Conservation (phyloP, 2,113 vertebrate species). For the Sula dactylatra region DNA sequence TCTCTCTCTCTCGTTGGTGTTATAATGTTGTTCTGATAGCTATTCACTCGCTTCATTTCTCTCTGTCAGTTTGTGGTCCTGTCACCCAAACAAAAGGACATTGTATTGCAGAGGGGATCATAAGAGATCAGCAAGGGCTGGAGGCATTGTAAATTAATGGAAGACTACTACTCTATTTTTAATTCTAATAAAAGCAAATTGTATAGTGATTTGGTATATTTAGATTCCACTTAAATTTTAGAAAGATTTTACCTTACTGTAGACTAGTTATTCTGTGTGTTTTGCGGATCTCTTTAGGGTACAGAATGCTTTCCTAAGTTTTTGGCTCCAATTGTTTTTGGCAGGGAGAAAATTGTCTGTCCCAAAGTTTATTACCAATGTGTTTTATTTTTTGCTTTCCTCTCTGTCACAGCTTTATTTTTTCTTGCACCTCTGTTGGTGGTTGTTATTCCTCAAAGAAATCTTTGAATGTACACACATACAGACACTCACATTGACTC, state of each 20-base stretch:
- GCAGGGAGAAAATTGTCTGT: background rate
- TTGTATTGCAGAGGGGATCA: background rate
- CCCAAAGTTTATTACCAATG: background rate
- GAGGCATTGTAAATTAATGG: background rate
- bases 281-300: background rate
- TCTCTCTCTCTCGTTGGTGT: background rate
- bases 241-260: background rate
- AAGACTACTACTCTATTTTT: background rate
- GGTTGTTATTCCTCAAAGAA: background rate
- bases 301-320: background rate
- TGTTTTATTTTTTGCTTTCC: background rate
- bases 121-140: background rate
- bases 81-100: slow-evolving; percentile 36
- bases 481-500: background rate
- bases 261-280: background rate
- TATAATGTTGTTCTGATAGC: slow-evolving; percentile 51
- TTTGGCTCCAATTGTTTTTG: background rate
- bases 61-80: slow-evolving; percentile 52
- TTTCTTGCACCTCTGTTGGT: background rate
- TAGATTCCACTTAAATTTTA: background rate
- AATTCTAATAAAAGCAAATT: background rate
- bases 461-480: background rate
- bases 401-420: background rate
- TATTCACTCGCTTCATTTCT: slow-evolving; percentile 65
- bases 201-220: background rate